Evolutionary conservation across 1,140 invertebrate species (phyloP), one percentile per base, ranked within the genome.

Genomic region (Bombus consobrinus): DNA sequence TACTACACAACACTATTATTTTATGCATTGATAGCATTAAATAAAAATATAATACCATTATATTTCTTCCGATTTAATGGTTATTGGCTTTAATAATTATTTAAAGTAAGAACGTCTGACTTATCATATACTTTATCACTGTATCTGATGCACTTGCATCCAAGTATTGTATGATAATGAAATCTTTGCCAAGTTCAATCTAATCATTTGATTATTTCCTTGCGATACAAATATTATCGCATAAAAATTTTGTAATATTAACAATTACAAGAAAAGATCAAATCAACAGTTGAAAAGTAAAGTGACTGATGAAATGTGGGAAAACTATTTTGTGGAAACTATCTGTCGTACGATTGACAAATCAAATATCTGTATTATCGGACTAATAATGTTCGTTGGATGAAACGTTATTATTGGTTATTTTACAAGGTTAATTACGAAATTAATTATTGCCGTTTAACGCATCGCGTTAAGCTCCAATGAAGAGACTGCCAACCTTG

Each of bases 401-500:
- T 22, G 22, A 59, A 32, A 41, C 12, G 15, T 72, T 81, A 73
- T 81, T 81, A 41, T 59, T 59, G 37, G 59, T 83, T 76, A 53
- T n/a, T 53, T 43, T 43, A 28, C 59, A 83, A 76, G 81, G 43
- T 83, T 83, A 53, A 83, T 83, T 68, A 76, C 32, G 72, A 83
- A 68, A 83, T 76, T 76, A 83, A 83, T 83, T 76, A 68, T 66
- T 53, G 34, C 59, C 71, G 57, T 75, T 75, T 47, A 82, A 41
- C 25, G 64, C n/a, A 59, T 84, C 82, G 64, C 66, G 75, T 71
- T 71, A 71, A 71, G 66, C 74, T 79, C 39, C 37, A 25, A 41
- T n/a, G 66, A 41, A 22, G 74, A 76, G 62, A 71, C 75, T 18
- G 39, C 15, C 57, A 85, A 85, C 83, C 83, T 85, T 85, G 83